Base-by-base conservation (phyloP, 2,888 invertebrate species). In the Amblyteles armatorius region DNA sequence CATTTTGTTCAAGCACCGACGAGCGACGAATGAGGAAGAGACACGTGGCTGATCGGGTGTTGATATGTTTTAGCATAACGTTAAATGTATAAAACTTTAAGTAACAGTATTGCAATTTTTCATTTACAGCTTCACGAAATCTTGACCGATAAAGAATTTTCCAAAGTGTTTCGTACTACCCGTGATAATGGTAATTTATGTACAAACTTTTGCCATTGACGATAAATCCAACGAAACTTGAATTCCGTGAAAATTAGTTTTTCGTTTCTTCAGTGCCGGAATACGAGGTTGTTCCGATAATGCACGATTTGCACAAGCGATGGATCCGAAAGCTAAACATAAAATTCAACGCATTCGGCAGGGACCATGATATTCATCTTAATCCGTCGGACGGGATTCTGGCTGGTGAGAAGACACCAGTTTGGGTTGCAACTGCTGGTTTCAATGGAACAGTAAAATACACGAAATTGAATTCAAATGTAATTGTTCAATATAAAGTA, bases 61-160 rank as follows among this genome's bases (percentile, higher is more conserved):
- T 13, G 2, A 52, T 29, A 1, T 33, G 13, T 22, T 6, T 7
- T 11, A 44, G 13, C 1, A 29, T 19, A 52, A 71, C 4, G n/a
- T 50, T 33, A 57, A 26, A 57, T 22, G 4, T 57, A 57, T 26
- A 57, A 57, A 26, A 57, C 2, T 57, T 11, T 13, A 9, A 22
- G 26, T 52, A 52, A 4, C 9, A 26, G 11, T 0, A 13, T 57
- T 26, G 26, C 26, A 26, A 26, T 52, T 52, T 36, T 68, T 44
- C 0, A 16, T 50, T 71, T 68, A 1, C 33, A 71, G 71, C n/a
- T 50, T 50, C 71, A 71, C 33, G 71, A 71, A n/a, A 7, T 52
- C n/a, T 33, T 71, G 71, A 71, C 52, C 13, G 55, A 72, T 57
- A 36, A 72, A 19, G 55, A 72, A 57, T 71, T 71, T 36, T 52